A percentile compares a stretch with the other conserved stretches of the same genome.
These are phyloP conservation scores for Chymomyza amoena DNA, from an alignment of 2,888 invertebrate species.

Conservation along the genomic window DNA sequence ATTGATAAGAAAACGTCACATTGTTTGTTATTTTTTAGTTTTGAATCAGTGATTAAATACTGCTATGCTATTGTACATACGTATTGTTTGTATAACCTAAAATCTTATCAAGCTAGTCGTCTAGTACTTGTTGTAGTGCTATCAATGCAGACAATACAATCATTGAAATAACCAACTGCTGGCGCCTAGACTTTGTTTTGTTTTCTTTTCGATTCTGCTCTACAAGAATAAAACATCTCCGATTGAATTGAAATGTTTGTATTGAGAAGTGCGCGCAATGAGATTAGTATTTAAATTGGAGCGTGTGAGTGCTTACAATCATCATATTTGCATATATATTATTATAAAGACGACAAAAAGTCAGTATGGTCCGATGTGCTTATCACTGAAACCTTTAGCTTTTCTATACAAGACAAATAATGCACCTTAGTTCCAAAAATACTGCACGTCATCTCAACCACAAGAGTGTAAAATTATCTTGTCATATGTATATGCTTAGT, in stretches of 20 bases:
- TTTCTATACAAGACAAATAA: background rate
- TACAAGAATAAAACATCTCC: background rate
- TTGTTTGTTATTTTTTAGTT: conserved; percentile 1
- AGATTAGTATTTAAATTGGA: conserved; percentile 53
- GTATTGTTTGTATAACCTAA: conserved; percentile 49
- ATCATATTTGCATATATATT: background rate
- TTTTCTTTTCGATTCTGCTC: conserved; percentile 14
- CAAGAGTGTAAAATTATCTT: background rate
- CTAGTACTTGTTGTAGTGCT: background rate
- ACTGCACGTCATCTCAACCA: background rate
- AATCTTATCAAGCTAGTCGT: conserved; percentile 41
- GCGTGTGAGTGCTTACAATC: conserved; percentile 36
- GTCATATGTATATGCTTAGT: background rate
- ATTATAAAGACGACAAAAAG: background rate
- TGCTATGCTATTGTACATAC: background rate
- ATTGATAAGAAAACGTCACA: background rate
- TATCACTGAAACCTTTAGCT: too few relatives aligned
- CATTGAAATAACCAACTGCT: conserved; percentile 18
- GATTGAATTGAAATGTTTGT: conserved; percentile 29
- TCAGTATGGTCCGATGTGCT: conserved; percentile 5
- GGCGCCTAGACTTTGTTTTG: conserved; percentile 51
- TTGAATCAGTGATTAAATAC: conserved; percentile 44
- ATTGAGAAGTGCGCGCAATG: conserved; percentile 25
- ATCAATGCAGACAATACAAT: conserved; percentile 29
- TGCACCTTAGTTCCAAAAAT: background rate